Evolutionary conservation across 2,888 invertebrate species (phyloP).

Genomic region (Antitype chi): DNA sequence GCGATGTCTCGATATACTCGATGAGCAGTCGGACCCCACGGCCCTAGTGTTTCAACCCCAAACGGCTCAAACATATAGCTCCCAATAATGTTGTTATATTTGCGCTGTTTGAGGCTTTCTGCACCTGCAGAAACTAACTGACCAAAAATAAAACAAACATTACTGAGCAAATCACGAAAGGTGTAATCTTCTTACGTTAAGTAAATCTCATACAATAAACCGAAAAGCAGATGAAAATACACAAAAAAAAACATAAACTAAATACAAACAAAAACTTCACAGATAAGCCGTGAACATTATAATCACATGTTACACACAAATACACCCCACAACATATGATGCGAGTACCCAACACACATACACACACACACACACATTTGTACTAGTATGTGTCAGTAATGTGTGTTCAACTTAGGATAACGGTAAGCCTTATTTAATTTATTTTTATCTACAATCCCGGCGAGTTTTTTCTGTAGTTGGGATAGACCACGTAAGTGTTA

Average conservation of each 20-base stretch:
- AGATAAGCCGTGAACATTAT: conserved; percentile 25
- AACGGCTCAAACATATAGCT: too few relatives aligned
- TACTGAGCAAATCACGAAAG: neutral
- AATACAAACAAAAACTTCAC: neutral
- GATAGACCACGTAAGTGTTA: conserved; percentile 31
- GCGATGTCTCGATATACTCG: too few relatives aligned
- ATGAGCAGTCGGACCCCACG: too few relatives aligned
- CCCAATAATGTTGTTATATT: too few relatives aligned
- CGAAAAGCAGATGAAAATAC: neutral
- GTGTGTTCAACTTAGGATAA: conserved; percentile 47
- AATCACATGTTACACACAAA: conserved; percentile 6
- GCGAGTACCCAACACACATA: neutral
- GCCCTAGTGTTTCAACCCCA: too few relatives aligned
- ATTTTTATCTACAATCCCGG: conserved; percentile 57
- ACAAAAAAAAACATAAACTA: neutral
- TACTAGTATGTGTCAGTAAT: conserved; percentile 23
- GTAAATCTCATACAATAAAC: neutral
- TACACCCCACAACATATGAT: neutral
- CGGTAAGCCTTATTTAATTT: conserved; percentile 54
- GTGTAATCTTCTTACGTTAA: neutral
- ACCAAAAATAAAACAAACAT: neutral
- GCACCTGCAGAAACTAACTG: too few relatives aligned
- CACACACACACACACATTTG: neutral
- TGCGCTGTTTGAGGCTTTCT: too few relatives aligned
- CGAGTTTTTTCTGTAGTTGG: conserved; percentile 33